Conservation (phyloP, 2,797 vertebrate genomes). For the Crax fasciolata region DNA sequence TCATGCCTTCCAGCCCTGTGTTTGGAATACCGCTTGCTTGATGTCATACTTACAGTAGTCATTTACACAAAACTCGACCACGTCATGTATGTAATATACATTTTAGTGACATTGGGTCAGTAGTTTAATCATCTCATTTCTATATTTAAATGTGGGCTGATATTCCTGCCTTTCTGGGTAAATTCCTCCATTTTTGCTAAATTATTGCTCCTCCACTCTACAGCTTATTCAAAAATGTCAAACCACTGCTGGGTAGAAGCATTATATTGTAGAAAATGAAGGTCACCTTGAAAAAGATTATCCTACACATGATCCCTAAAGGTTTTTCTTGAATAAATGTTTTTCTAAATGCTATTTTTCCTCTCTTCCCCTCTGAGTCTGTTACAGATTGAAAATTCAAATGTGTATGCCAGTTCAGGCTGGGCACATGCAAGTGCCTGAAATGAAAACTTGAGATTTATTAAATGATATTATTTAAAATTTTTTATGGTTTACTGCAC, state of each 20-base stretch:
- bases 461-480: not conserved
- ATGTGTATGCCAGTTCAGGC: not conserved
- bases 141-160: slow-evolving; percentile 23
- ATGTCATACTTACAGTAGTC: not conserved
- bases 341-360: slow-evolving; percentile 17
- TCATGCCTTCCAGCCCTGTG: slow-evolving; percentile 9
- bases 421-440: not conserved
- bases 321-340: slow-evolving; percentile 55
- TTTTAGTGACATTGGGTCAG: slow-evolving; percentile 18
- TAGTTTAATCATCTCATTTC: not conserved
- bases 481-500: not conserved
- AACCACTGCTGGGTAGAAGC: slow-evolving; percentile 52
- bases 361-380: slow-evolving; percentile 1
- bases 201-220: not conserved
- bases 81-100: not conserved
- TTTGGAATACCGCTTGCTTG: not conserved
- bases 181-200: slow-evolving; percentile 13
- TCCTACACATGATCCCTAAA: slow-evolving; percentile 32
- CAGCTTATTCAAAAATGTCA: slow-evolving; percentile 47
- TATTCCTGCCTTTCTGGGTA: slow-evolving; percentile 3
- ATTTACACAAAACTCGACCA: slow-evolving; percentile 18
- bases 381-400: slow-evolving; percentile 31
- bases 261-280: slow-evolving; percentile 39
- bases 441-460: not conserved
- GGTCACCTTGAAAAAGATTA: slow-evolving; percentile 67